Conservation (phyloP, 1,140 invertebrate genomes). For the Apis dorsata region DNA sequence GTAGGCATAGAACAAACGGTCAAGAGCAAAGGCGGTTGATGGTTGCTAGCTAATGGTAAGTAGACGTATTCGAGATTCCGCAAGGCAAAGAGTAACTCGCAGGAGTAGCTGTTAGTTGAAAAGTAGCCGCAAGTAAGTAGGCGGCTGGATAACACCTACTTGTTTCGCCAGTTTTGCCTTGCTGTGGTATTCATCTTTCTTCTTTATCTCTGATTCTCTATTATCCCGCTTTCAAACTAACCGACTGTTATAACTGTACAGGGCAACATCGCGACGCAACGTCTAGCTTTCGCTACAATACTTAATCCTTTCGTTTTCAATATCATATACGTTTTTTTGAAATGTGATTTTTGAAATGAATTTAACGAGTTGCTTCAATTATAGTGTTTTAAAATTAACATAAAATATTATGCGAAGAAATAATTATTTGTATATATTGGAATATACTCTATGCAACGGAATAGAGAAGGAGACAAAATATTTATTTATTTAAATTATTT, state of each 20-base stretch:
- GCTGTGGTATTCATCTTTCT: slow-evolving; percentile 26
- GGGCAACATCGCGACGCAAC: background rate
- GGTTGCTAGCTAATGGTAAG: slow-evolving; percentile 39
- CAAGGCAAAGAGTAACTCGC: slow-evolving; percentile 47
- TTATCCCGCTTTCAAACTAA: background rate
- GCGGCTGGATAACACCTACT: slow-evolving; percentile 31
- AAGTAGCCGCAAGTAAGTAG: slow-evolving; percentile 45
- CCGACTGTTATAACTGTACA: background rate
- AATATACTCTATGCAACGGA: too few relatives aligned
- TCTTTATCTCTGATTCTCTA: slow-evolving; percentile 33
- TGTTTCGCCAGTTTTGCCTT: slow-evolving; percentile 44
- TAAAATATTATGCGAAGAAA: too few relatives aligned
- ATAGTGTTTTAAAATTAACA: too few relatives aligned
- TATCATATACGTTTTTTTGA: background rate
- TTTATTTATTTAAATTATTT: too few relatives aligned
- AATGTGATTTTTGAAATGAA: too few relatives aligned
- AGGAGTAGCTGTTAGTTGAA: slow-evolving; percentile 38
- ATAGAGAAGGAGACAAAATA: too few relatives aligned
- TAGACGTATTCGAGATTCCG: slow-evolving; percentile 44
- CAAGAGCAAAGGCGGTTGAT: slow-evolving; percentile 6
- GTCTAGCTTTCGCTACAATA: background rate
- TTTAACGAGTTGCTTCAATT: background rate
- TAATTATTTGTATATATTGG: too few relatives aligned
- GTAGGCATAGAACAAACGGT: background rate
- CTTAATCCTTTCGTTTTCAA: background rate